Base-by-base conservation (phyloP, 2,797 vertebrate genomes). In the Neosilurus hyrtlii region DNA sequence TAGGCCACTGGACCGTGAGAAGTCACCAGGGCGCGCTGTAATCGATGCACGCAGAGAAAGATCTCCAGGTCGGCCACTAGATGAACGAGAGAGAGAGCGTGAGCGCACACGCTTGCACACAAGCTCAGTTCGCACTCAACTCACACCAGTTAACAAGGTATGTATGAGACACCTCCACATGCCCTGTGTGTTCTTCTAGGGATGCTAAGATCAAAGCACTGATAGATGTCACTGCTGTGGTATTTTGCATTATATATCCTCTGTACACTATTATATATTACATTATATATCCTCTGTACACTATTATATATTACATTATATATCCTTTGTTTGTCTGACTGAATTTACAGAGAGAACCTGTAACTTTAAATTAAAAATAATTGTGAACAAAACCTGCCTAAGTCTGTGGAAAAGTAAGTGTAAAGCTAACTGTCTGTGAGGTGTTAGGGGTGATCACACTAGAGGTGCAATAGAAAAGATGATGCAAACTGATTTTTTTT, bases 111-210 rank as follows among this genome's bases (percentile, higher is more conserved):
- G 97, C 15, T 93, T 97, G 82, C 96, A 97, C 0, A 94, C 92
- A 1, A 97, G 97, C 1, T 97, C 96, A 0, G 91, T 96, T 81
- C 95, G 97, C 82, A 98, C 97, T 4, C 97, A 98, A 30, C 94
- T 99, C 54, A 96, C 97, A 79, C 97, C 98, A 73, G 97, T 98
- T 88, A 99, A 97, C 91, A 99, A 99, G 97, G 98, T 99, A 87
- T 88, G 92, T 75, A 82, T 78, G 86, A 85, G 74, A 82, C 84
- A 84, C 84, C 76, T 59, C 80, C 88, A 87, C 65, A 84, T 80
- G 82, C 83, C 85, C 83, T 84, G 84, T 70, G 87, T 84, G 59
- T 84, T 84, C 75, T 86, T 81, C 63, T 87, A 87, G 76, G 61
- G 77, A 63, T 76, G 5, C 66, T 74, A 59, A 72, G 63, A 66